Base-by-base conservation (phyloP, 2,113 vertebrate genomes). In the Odontesthes bonariensis region DNA sequence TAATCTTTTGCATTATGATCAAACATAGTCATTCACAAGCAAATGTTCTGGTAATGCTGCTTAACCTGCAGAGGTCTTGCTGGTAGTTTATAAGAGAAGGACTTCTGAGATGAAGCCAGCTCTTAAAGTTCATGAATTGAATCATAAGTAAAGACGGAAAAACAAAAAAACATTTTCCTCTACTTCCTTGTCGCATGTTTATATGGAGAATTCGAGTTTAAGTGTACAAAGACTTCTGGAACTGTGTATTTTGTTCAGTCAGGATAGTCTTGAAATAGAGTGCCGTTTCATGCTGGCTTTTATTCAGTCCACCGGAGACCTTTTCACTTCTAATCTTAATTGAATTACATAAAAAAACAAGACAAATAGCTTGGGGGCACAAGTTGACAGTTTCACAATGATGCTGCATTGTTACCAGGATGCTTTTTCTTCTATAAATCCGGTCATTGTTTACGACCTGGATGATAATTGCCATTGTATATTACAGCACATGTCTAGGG, bases 311-410 rank as follows among this genome's bases (percentile, higher is more conserved):
- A 59, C 56, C 56, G 53, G 6, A 32, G 10, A 54, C 38, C 54
- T 19, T 68, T 65, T 66, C 67, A 42, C 12, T 38, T 82, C 65
- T 66, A 64, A 65, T 86, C 79, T 79, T 76, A 82, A 79, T 73
- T 69, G 56, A 75, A 76, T 73, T 69, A 44, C 75, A 58, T 1
- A 32, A 33, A 81, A 56, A 58, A 72, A 46, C 23, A 40, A 73
- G 82, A 77, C 61, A 79, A 74, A 84, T 42, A 56, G 60, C 46
- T 58, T 4, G 16, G 16, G 49, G 14, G 13, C 17, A 60, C 38
- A 40, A 22, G 38, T 51, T 6, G 55, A 70, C 75, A 71, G 64
- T 75, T 79, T 63, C 44, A 70, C n/a, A 58, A 66, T 31, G 17
- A 22, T n/a, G 73, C 42, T 60, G 62, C 49, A 55, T 1, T 60